Conservation (phyloP, 2,888 invertebrate genomes). For the Hydrotaea cyrtoneurina region DNA sequence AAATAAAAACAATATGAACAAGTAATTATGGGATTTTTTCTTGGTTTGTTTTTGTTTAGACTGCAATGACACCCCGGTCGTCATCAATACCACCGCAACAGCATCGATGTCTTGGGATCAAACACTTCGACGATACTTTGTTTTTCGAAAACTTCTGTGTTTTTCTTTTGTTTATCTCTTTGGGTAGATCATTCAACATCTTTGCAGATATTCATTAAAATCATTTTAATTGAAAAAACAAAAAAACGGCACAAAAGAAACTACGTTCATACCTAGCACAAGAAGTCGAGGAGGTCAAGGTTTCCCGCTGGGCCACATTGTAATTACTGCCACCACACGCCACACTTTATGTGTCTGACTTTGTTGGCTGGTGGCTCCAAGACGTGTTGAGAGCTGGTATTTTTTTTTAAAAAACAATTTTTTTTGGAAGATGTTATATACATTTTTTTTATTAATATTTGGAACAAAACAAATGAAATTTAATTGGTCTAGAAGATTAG, state of each 20-base stretch:
- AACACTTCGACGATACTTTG: neutral
- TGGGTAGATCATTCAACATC: neutral
- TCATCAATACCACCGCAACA: neutral
- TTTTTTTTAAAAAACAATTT: neutral
- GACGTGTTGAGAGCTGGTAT: no score
- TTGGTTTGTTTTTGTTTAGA: neutral
- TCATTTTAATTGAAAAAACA: neutral
- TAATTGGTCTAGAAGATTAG: no score
- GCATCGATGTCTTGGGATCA: neutral
- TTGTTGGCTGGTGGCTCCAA: neutral
- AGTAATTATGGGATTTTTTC: no score
- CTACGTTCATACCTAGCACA: neutral
- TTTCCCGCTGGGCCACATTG: constrained; percentile 40
- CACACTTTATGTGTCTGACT: constrained; percentile 36
- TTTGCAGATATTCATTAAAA: neutral
- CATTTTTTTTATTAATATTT: constrained; percentile 13
- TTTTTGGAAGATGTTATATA: constrained; percentile 22
- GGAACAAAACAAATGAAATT: no score
- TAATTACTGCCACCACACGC: constrained; percentile 15
- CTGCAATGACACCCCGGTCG: constrained; percentile 2
- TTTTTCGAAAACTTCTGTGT: neutral
- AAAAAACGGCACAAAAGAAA: neutral
- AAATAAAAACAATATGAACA: neutral
- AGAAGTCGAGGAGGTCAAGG: constrained; percentile 53
- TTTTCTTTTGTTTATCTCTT: neutral